phyloP scores from a whole-genome alignment of 2,113 vertebrate genomes.

The Crotalus horridus region DNA sequence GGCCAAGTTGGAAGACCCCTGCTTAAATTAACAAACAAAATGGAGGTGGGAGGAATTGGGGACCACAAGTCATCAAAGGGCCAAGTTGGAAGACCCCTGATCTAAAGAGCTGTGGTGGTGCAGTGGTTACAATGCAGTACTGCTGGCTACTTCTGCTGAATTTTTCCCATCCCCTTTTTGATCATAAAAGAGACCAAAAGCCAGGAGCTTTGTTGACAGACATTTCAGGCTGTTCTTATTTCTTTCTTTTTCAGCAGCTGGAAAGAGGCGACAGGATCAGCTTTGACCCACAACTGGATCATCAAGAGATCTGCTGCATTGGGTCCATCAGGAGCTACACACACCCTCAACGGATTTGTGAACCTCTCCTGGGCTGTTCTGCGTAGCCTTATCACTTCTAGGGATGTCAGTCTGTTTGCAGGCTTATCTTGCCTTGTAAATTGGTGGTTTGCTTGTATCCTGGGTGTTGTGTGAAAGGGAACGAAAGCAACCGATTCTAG shows the following conservation, averaged over 20 bases:
- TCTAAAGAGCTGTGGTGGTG: no score
- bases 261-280: slow-evolving; percentile 79
- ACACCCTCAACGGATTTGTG: slow-evolving; percentile 89
- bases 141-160: no score
- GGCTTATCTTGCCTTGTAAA: slow-evolving; percentile 91
- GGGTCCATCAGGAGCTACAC: slow-evolving; percentile 88
- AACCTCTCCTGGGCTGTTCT: slow-evolving; percentile 82
- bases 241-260: slow-evolving; percentile 68
- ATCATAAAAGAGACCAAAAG: neutral
- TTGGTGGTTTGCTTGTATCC: slow-evolving; percentile 94
- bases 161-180: neutral
- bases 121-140: no score
- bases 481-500: slow-evolving; percentile 28
- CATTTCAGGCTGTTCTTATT: neutral
- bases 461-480: slow-evolving; percentile 79
- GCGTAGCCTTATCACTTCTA: slow-evolving; percentile 89
- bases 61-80: no score
- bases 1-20: no score
- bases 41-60: no score
- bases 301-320: slow-evolving; percentile 87
- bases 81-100: no score
- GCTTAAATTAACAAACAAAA: no score
- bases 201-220: neutral
- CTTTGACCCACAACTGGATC: slow-evolving; percentile 92
- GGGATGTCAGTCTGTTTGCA: slow-evolving; percentile 86